Evolutionary conservation across 2,888 invertebrate genomes (phyloP), one percentile per base, ranked within the genome.

Genomic region (Morpho helenor): DNA sequence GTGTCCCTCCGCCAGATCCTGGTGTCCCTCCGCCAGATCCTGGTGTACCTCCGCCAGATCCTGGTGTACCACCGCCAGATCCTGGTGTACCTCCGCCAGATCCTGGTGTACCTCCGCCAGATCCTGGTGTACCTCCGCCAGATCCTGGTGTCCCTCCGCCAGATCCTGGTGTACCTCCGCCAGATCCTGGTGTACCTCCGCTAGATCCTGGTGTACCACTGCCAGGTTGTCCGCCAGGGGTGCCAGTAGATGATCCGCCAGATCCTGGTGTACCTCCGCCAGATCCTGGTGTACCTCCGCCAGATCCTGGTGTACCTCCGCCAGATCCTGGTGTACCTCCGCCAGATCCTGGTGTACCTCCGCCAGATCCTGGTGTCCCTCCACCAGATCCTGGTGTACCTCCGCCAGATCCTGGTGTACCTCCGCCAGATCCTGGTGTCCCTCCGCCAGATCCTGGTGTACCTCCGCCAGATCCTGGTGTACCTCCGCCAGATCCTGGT

Each of bases 31-130:
- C 7, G 7, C 52, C 41, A 4, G 58, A 42, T 3, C 49, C 52
- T 8, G 53, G 10, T 3, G 7, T 6, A 3, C 58, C 23, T 43
- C 46, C 16, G 0, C 46, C 46, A 7, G 46, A 6, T 46, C 55
- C 39, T 9, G 50, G 41, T 5, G 54, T 9, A 39, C 53, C 41
- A 9, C 23, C 23, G 23, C 52, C 54, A 10, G 51, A 23, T 9
- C 45, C 43, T 3, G 57, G 45, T 23, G 22, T 45, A 41, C 50
- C 31, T 0, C 52, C 47, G 7, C 59, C 52, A 6, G 54, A 42
- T 8, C 48, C 52, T 3, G 52, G 52, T 22, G 43, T 3, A 23
- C 23, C n/a, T n/a, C n/a, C n/a, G n/a, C n/a, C n/a, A n/a, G n/a
- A n/a, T n/a, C n/a, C n/a, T n/a, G n/a, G n/a, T n/a, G n/a, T n/a